Evolutionary conservation across 2,888 invertebrate species (phyloP), one percentile per base, ranked within the genome.

Genomic region (Endomychus coccineus): DNA sequence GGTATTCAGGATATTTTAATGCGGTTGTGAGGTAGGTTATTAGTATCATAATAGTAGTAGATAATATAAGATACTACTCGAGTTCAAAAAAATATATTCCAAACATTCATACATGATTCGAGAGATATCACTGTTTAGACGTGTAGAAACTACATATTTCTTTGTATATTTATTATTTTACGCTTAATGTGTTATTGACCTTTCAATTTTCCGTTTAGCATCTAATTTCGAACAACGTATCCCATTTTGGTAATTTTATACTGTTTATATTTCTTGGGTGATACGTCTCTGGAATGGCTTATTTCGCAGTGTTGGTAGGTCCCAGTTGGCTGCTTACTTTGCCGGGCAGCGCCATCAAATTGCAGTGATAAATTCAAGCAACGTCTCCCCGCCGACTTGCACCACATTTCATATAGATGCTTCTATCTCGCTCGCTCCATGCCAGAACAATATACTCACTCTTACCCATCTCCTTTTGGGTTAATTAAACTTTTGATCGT

Each of bases 401-500:
- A 53, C 55, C 59, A 58, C 62, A 62, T 60, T 53, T 62, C 61
- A 60, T 62, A 58, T 62, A 48, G 54, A 53, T 54, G 35, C n/a
- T n/a, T n/a, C n/a, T 19, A 19, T 19, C 21, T 19, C 21, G 6
- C n/a, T 19, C n/a, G 6, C 6, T 19, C 37, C 36, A 6, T n/a
- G 21, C 21, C 6, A 19, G n/a, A 19, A n/a, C 21, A 19, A 19
- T 19, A 19, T 19, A 7, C 21, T 19, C n/a, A 19, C 21, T 19
- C 45, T 45, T 53, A 50, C 50, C 49, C 51, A 51, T 50, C 50
- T 51, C 51, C 49, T 40, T 45, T 43, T 36, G 51, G 55, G 58
- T 59, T 61, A 61, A 61, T 60, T 61, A 59, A 60, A 61, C 59
- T 61, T 60, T 58, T 55, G 60, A 61, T 61, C 58, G 57, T 58